Conservation (phyloP, 2,797 vertebrate species). For the Distichodus sexfasciatus region DNA sequence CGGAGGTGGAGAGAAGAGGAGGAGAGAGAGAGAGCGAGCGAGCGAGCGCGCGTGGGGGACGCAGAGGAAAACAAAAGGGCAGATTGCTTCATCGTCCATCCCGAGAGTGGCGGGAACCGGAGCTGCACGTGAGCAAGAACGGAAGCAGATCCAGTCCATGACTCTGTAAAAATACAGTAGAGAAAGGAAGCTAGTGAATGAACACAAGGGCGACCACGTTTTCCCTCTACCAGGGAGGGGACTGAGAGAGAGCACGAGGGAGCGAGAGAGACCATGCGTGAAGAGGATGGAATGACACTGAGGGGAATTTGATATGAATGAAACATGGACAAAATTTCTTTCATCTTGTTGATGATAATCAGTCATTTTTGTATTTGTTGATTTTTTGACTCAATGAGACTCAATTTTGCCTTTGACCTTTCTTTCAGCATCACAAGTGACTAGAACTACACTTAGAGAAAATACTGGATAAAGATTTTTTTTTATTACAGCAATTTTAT, state of each 20-base stretch:
- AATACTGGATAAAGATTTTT: slow-evolving; percentile 18
- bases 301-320: slow-evolving; percentile 63
- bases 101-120: slow-evolving; percentile 46
- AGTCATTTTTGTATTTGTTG: slow-evolving; percentile 21
- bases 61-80: slow-evolving; percentile 73
- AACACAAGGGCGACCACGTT: slow-evolving; percentile 65
- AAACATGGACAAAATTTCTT: slow-evolving; percentile 55
- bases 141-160: slow-evolving; percentile 63
- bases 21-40: no score
- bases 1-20: slow-evolving; percentile 63
- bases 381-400: slow-evolving; percentile 1
- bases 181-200: slow-evolving; percentile 60
- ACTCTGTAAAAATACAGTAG: slow-evolving; percentile 72
- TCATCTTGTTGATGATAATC: slow-evolving; percentile 49
- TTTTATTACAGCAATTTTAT: slow-evolving; percentile 54
- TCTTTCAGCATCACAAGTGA: neutral
- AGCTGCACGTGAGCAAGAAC: slow-evolving; percentile 58
- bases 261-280: slow-evolving; percentile 44
- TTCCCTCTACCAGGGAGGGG: slow-evolving; percentile 66
- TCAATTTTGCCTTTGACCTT: slow-evolving; percentile 13
- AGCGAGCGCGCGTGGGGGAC: slow-evolving; percentile 63
- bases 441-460: neutral
- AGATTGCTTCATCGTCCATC: slow-evolving; percentile 65
- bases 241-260: slow-evolving; percentile 55
- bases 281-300: slow-evolving; percentile 60